These are phyloP conservation scores for Papilio machaon DNA, from an alignment of 1,140 invertebrate genomes.

Conservation along the genomic window DNA sequence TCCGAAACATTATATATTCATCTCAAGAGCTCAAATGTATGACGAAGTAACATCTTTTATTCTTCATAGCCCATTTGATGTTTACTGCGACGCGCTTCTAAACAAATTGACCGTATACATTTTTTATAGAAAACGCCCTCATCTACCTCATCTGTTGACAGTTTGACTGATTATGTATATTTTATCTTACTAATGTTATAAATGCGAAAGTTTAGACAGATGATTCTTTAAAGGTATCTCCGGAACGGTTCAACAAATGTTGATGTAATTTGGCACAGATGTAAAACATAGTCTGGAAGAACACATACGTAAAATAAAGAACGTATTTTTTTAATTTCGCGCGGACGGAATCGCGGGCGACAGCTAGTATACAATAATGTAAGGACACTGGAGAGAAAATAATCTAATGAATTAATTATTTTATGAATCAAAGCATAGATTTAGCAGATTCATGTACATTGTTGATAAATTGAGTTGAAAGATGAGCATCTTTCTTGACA, in stretches of 20 bases:
- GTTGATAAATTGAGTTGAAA: too few species aligned
- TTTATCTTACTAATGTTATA: not conserved
- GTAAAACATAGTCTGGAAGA: too few species aligned
- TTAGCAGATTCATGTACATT: too few species aligned
- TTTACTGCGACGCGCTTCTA: slow-evolving; percentile 1
- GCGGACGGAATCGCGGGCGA: too few species aligned
- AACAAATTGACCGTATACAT: slow-evolving; percentile 10
- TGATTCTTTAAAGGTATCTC: too few species aligned
- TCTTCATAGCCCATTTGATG: slow-evolving; percentile 5
- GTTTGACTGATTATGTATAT: not conserved
- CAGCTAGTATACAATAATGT: not conserved
- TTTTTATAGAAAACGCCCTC: not conserved
- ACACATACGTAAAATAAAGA: too few species aligned
- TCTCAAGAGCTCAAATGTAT: not conserved
- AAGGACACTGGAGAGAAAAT: not conserved
- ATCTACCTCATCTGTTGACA: not conserved
- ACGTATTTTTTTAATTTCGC: too few species aligned
- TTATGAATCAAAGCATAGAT: too few species aligned
- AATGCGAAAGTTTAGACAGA: too few species aligned
- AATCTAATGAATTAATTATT: not conserved
- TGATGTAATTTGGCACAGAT: too few species aligned
- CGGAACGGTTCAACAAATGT: too few species aligned
- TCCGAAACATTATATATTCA: not conserved
- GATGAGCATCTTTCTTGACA: too few species aligned
- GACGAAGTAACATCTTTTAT: slow-evolving; percentile 10